These are phyloP conservation scores for Uropsilus gracilis DNA, from an alignment of 2,113 vertebrate species.

Conservation along the genomic window DNA sequence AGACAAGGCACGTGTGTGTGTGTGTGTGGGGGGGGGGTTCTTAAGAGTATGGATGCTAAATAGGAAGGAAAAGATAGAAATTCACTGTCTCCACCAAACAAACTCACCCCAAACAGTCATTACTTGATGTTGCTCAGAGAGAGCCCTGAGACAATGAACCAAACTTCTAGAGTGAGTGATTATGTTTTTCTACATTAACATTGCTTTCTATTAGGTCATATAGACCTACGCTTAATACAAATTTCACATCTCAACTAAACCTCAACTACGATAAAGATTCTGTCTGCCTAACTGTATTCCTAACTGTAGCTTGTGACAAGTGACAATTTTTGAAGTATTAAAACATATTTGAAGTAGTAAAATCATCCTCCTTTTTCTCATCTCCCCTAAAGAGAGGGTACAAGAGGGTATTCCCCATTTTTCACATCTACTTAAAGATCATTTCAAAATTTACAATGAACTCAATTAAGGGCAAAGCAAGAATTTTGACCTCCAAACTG, in stretches of 20 bases:
- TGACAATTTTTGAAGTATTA: background rate
- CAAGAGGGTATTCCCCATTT: background rate
- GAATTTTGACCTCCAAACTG: background rate
- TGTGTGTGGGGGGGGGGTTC: too few species aligned
- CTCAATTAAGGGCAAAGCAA: background rate
- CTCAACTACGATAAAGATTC: background rate
- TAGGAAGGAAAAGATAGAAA: background rate
- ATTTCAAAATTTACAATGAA: background rate
- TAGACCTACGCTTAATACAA: background rate
- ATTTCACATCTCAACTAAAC: background rate
- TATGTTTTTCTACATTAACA: background rate
- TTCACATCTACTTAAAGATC: background rate
- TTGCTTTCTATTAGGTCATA: background rate
- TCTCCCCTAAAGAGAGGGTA: background rate
- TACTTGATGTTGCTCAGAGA: background rate
- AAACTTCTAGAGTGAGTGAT: background rate
- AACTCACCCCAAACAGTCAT: background rate
- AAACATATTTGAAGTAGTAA: too few species aligned
- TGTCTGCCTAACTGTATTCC: background rate
- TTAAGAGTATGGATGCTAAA: background rate
- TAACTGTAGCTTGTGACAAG: background rate
- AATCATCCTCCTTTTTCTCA: background rate
- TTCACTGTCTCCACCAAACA: background rate
- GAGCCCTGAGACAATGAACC: background rate
- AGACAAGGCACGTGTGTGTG: too few species aligned